Evolutionary conservation across 2,888 invertebrate genomes (phyloP).

Genomic region (Phanerotoma sp.): DNA sequence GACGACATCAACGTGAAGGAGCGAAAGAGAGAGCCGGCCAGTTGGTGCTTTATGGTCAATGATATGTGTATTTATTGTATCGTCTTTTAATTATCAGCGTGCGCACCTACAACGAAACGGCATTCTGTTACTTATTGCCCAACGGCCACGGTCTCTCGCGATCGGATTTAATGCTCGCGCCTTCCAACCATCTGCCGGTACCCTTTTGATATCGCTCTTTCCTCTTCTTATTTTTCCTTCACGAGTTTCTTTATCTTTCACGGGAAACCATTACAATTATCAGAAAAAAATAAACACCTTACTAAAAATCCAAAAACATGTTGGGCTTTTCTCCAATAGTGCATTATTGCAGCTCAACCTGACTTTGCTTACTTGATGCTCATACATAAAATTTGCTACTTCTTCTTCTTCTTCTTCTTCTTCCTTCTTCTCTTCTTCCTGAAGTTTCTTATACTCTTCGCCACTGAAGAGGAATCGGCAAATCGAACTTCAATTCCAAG

Average conservation of each 20-base stretch:
- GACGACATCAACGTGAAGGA: background rate
- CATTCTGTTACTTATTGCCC: conserved; percentile 56
- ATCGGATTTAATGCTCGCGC: conserved; percentile 46
- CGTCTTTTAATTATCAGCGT: conserved; percentile 58
- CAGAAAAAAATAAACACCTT: conserved; percentile 23
- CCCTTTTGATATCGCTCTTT: conserved; percentile 34
- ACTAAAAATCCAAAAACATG: conserved; percentile 9
- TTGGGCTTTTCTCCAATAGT: conserved; percentile 27
- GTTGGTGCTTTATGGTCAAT: conserved; percentile 54
- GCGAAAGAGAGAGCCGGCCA: conserved; percentile 4
- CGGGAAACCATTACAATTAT: conserved; percentile 39
- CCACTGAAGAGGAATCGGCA: conserved; percentile 12
- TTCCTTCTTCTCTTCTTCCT: background rate
- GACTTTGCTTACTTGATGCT: conserved; percentile 1
- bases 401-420: no score
- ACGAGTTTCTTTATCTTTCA: conserved; percentile 31
- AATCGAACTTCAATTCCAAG: conserved; percentile 14
- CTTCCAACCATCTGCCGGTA: conserved; percentile 30
- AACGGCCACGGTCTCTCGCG: conserved; percentile 32
- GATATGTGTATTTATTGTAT: conserved; percentile 58
- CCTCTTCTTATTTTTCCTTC: conserved; percentile 26
- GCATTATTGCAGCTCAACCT: no score
- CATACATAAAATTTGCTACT: background rate
- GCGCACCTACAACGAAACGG: conserved; percentile 56
- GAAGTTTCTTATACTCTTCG: conserved; percentile 11